Evolutionary conservation across 2,113 vertebrate genomes (phyloP).

Genomic region (Monopterus albus): DNA sequence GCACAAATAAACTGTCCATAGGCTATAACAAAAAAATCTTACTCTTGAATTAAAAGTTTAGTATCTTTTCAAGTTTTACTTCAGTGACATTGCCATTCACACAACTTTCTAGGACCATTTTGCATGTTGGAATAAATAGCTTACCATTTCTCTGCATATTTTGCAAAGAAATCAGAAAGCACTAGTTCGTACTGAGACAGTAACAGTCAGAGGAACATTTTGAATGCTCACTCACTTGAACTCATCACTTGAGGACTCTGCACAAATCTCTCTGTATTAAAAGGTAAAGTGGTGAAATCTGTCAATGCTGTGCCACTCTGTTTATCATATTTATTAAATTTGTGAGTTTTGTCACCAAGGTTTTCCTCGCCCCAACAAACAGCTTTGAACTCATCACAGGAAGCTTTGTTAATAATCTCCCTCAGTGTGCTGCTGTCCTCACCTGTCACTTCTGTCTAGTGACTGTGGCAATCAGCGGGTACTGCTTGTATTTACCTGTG

Average conservation of each 20-base stretch:
- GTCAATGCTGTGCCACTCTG: slow-evolving; percentile 9
- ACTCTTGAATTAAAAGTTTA: no score
- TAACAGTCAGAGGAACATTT: slow-evolving; percentile 9
- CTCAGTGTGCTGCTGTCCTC: slow-evolving; percentile 35
- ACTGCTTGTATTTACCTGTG: slow-evolving; percentile 45
- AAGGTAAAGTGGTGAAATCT: slow-evolving; percentile 3
- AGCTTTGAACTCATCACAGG: slow-evolving; percentile 54
- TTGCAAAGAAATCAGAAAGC: slow-evolving; percentile 1
- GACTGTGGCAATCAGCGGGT: slow-evolving; percentile 27
- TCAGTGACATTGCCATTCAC: not conserved
- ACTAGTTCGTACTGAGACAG: slow-evolving; percentile 12
- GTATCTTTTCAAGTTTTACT: no score
- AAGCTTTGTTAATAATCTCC: slow-evolving; percentile 51
- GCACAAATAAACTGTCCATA: no score
- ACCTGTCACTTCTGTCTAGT: slow-evolving; percentile 42
- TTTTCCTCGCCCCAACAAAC: slow-evolving; percentile 37
- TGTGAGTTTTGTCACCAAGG: slow-evolving; percentile 42
- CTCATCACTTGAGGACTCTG: slow-evolving; percentile 22
- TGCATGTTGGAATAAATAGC: not conserved
- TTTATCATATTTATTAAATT: slow-evolving; percentile 42
- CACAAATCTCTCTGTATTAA: slow-evolving; percentile 23
- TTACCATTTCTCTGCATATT: not conserved
- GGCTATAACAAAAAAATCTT: no score
- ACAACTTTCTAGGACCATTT: not conserved
- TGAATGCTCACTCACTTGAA: slow-evolving; percentile 28